Evolutionary conservation across 1,140 invertebrate species (phyloP).

Genomic region (Cherax destructor): DNA sequence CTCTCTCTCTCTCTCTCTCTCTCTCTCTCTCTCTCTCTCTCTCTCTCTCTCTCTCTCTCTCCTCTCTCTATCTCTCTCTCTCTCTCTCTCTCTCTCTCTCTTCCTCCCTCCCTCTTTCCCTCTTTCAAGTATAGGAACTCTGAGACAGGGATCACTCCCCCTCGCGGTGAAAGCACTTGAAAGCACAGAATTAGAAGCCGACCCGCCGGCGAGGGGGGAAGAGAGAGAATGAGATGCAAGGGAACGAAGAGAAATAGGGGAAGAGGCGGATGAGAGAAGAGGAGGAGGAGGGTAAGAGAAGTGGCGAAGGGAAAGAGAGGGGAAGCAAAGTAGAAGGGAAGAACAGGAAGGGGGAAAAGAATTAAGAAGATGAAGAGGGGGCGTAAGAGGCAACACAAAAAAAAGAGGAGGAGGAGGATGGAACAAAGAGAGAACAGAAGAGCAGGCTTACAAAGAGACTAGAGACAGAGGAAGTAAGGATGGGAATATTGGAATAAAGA

Average conservation of each 20-base stretch:
- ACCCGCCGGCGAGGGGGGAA: slow-evolving; percentile 8
- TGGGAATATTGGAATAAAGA: not conserved
- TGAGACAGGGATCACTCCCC: not conserved
- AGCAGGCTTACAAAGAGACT: not conserved
- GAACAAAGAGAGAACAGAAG: not conserved
- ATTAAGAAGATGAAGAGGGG: not conserved
- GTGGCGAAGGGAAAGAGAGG: not conserved
- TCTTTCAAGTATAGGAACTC: not conserved
- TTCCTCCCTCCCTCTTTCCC: not conserved
- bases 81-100: not conserved
- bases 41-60: not conserved
- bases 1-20: not conserved
- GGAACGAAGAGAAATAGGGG: not conserved
- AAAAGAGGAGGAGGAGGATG: not conserved
- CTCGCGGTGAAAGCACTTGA: slow-evolving; percentile 20
- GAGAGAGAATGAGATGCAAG: not conserved
- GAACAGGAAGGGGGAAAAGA: not conserved
- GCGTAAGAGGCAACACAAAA: too few species aligned
- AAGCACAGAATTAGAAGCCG: slow-evolving; percentile 25
- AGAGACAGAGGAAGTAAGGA: not conserved
- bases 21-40: not conserved
- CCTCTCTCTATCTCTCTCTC: not conserved
- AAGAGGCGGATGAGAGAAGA: not conserved
- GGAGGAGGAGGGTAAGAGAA: not conserved
- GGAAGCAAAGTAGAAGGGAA: not conserved